A percentile compares a stretch with the other conserved stretches of the same genome.
Evolutionary conservation across 1,140 invertebrate genomes (phyloP).

Genomic region (Drosophila santomea): DNA sequence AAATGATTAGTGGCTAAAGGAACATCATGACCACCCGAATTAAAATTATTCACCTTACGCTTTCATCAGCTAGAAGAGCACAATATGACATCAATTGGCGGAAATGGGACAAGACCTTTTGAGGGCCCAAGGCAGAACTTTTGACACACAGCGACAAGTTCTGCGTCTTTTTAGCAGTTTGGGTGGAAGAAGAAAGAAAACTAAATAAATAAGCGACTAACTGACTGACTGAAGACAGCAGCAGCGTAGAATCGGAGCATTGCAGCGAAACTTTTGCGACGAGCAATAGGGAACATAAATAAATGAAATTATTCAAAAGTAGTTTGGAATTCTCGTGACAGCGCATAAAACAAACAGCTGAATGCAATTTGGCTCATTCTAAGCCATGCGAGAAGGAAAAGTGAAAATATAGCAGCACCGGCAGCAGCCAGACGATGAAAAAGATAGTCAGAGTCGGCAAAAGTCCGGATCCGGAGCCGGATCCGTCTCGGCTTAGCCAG

Average conservation of each 20-base stretch:
- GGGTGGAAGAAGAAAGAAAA: conserved; percentile 52
- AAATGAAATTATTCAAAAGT: conserved; percentile 80
- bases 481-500: conserved; percentile 25
- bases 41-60: conserved; percentile 35
- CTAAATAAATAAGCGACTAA: conserved; percentile 78
- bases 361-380: conserved; percentile 74
- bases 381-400: conserved; percentile 63
- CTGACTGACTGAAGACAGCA: conserved; percentile 48
- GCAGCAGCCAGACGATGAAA: conserved; percentile 39
- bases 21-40: conserved; percentile 18
- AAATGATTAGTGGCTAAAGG: no score
- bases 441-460: conserved; percentile 25
- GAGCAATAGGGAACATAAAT: conserved; percentile 69
- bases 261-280: conserved; percentile 58
- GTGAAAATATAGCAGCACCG: conserved; percentile 48
- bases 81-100: conserved; percentile 48
- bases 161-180: conserved; percentile 58
- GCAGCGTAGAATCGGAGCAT: conserved; percentile 21
- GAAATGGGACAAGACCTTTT: not conserved
- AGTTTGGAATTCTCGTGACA: conserved; percentile 77
- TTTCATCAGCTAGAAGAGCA: conserved; percentile 7
- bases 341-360: conserved; percentile 75
- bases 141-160: conserved; percentile 64
- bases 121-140: conserved; percentile 47
- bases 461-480: not conserved